These are phyloP conservation scores for Acridotheres tristis DNA, from an alignment of 2,797 vertebrate genomes.

Conservation along the genomic window DNA sequence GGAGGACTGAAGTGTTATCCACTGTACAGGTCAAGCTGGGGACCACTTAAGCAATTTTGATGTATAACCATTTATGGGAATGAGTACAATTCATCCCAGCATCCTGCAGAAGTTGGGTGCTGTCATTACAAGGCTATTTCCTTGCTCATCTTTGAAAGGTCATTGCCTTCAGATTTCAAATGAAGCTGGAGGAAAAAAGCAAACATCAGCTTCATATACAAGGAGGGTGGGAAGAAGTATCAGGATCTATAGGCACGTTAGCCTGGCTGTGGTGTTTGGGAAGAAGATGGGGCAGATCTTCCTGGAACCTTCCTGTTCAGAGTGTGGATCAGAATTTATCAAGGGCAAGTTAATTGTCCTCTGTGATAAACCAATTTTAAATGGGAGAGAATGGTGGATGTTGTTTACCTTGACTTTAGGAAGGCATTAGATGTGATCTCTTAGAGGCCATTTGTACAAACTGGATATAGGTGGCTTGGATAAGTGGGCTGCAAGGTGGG, in stretches of 20 bases:
- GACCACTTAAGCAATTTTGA: neutral
- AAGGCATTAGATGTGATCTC: neutral
- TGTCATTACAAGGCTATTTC: accelerated
- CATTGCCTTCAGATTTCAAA: neutral
- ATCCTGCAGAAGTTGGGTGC: neutral
- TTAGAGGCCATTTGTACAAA: neutral
- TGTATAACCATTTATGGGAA: neutral
- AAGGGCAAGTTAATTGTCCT: neutral
- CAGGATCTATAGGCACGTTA: neutral
- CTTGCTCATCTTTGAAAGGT: neutral
- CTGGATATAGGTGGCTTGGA: neutral
- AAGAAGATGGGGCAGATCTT: neutral
- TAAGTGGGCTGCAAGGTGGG: neutral
- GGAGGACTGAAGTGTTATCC: neutral
- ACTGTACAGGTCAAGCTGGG: neutral
- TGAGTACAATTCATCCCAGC: neutral
- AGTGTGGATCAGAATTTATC: accelerated
- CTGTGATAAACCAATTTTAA: neutral
- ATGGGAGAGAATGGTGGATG: neutral
- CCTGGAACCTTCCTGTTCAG: neutral
- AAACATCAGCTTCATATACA: neutral
- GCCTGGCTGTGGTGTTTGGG: neutral
- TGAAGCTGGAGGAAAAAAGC: neutral
- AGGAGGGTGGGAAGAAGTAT: neutral
- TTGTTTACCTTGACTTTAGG: neutral